Evolutionary conservation across 2,888 invertebrate genomes (phyloP).

Genomic region (Flexamia atlantica): DNA sequence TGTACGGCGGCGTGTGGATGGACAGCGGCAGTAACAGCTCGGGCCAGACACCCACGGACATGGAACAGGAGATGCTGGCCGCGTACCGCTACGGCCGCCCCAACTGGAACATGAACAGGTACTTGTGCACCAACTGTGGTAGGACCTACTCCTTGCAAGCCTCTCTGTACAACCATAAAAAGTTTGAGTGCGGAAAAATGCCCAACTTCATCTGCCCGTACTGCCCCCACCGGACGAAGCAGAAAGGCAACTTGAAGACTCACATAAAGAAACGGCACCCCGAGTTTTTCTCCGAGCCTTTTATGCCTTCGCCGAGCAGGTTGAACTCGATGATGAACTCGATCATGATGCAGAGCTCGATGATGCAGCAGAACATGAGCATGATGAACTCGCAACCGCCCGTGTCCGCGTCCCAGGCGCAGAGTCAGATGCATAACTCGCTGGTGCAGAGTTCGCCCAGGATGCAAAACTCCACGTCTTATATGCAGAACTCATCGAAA

Average conservation of each 20-base stretch:
- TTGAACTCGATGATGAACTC: slow-evolving; percentile 53
- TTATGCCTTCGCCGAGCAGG: slow-evolving; percentile 52
- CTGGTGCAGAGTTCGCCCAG: not conserved
- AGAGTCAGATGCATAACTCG: slow-evolving; percentile 18
- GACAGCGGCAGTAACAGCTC: not conserved
- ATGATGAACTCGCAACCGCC: slow-evolving; percentile 1
- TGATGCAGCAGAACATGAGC: slow-evolving; percentile 27
- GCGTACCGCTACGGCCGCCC: slow-evolving; percentile 46
- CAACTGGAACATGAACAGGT: slow-evolving; percentile 56
- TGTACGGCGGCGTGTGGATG: slow-evolving; percentile 52
- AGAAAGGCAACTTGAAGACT: slow-evolving; percentile 70
- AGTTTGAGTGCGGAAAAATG: slow-evolving; percentile 73
- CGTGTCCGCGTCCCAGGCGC: not conserved
- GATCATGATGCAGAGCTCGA: slow-evolving; percentile 48
- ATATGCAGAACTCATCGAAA: slow-evolving; percentile 22
- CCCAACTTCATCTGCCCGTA: slow-evolving; percentile 74
- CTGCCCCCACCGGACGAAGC: slow-evolving; percentile 73
- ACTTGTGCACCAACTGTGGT: slow-evolving; percentile 66
- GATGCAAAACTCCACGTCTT: not conserved
- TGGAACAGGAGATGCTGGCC: slow-evolving; percentile 48
- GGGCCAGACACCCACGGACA: slow-evolving; percentile 44
- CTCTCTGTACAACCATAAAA: slow-evolving; percentile 66
- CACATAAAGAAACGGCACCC: slow-evolving; percentile 69
- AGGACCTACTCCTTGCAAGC: slow-evolving; percentile 64
- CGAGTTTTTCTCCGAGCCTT: slow-evolving; percentile 56